phyloP scores from a whole-genome alignment of 2,888 invertebrate genomes.

The Panopea generosa region DNA sequence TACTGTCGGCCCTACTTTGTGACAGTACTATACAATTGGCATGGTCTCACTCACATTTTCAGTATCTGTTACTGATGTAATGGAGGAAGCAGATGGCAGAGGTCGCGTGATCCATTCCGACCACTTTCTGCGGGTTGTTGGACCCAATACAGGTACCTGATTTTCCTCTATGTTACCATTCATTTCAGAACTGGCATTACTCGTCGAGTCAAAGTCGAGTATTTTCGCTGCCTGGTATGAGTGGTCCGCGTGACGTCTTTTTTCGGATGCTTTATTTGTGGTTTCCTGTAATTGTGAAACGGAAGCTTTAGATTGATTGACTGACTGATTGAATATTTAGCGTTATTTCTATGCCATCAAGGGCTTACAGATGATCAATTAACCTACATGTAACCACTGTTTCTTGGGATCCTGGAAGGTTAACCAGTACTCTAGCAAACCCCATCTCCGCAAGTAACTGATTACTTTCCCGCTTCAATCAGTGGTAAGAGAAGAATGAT shows the following conservation, averaged over 20 bases:
- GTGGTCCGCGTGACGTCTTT: not conserved
- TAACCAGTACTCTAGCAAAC: too few species aligned
- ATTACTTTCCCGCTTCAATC: too few species aligned
- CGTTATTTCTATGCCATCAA: too few species aligned
- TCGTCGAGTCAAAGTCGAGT: conserved; percentile 79
- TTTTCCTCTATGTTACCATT: conserved; percentile 70
- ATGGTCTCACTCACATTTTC: conserved; percentile 67
- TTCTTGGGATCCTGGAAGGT: too few species aligned
- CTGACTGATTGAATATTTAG: too few species aligned
- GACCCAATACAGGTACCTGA: conserved; percentile 87
- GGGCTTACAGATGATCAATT: too few species aligned
- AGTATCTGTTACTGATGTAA: conserved; percentile 46
- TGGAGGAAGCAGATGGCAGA: conserved; percentile 35
- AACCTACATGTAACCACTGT: too few species aligned
- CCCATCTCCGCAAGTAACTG: too few species aligned
- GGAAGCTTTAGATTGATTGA: too few species aligned
- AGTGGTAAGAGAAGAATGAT: too few species aligned
- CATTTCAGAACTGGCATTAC: conserved; percentile 75
- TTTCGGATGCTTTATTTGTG: not conserved
- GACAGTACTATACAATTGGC: conserved; percentile 8
- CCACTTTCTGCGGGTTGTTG: conserved; percentile 92
- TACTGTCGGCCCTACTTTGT: too few species aligned
- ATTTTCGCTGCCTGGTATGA: conserved; percentile 66
- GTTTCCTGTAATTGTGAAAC: conserved; percentile 8
- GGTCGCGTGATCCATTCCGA: conserved; percentile 88